phyloP scores from a whole-genome alignment of 2,888 invertebrate genomes.

The Tetheella fluctuosa region DNA sequence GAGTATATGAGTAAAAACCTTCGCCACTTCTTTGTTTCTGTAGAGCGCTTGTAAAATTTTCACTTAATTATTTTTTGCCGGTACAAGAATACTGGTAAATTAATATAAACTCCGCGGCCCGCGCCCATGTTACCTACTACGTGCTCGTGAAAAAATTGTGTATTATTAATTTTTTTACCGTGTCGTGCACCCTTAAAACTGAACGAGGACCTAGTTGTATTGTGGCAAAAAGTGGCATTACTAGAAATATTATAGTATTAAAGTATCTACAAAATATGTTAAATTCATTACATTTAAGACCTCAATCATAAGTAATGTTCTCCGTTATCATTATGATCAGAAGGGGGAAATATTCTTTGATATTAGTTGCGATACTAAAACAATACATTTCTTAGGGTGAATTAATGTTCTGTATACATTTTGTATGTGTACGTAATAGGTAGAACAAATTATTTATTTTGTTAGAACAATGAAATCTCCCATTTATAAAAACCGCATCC shows the following conservation, averaged over 20 bases:
- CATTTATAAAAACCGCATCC: not conserved
- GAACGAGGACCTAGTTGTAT: slow-evolving; percentile 21
- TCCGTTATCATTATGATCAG: no score
- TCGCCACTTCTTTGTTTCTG: slow-evolving; percentile 9
- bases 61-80: slow-evolving; percentile 55
- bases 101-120: slow-evolving; percentile 40
- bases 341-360: no score
- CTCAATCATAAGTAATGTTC: no score
- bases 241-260: no score
- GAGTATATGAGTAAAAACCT: slow-evolving; percentile 6
- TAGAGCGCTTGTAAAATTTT: slow-evolving; percentile 29
- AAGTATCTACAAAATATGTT: no score
- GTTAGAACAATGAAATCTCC: not conserved
- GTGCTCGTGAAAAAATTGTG: slow-evolving; percentile 33
- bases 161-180: slow-evolving; percentile 43
- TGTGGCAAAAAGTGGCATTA: slow-evolving; percentile 22
- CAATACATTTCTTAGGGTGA: no score
- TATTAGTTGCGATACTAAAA: no score
- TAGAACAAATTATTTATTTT: not conserved
- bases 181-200: slow-evolving; percentile 41
- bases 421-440: not conserved
- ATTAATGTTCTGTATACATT: no score
- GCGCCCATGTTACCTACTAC: slow-evolving; percentile 28
- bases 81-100: slow-evolving; percentile 39
- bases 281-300: no score